phyloP scores from a whole-genome alignment of 2,113 vertebrate genomes.

The Antechinus stuartii region DNA sequence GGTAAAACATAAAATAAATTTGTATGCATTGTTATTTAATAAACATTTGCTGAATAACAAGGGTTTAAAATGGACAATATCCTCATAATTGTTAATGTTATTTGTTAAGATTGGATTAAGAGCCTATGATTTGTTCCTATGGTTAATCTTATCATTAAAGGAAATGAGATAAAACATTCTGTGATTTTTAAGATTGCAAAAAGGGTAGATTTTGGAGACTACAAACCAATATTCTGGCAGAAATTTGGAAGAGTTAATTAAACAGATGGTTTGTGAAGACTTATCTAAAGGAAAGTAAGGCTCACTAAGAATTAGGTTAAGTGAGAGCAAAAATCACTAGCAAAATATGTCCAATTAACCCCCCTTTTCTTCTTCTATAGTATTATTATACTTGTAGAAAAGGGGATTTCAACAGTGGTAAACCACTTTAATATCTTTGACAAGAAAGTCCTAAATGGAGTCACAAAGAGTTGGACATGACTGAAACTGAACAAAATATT shows the following conservation, averaged over 20 bases:
- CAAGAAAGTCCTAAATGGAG: not conserved
- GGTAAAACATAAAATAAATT: not conserved
- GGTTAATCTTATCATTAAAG: not conserved
- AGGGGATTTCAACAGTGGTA: not conserved
- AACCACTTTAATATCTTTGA: not conserved
- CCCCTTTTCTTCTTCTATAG: not conserved
- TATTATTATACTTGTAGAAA: not conserved
- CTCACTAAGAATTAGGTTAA: not conserved
- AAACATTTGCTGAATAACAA: not conserved
- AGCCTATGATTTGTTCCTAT: not conserved
- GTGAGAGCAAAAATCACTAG: not conserved
- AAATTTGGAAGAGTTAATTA: not conserved
- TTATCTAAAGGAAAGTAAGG: not conserved
- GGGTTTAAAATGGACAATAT: not conserved
- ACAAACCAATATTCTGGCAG: conserved; percentile 3
- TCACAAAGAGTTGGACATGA: not conserved
- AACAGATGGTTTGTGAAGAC: conserved; percentile 3
- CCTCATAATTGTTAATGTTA: not conserved
- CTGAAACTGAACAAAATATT: not conserved
- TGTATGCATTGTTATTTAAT: not conserved
- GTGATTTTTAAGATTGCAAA: not conserved
- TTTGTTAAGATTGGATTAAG: not conserved
- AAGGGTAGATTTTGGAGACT: not conserved
- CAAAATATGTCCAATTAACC: not conserved
- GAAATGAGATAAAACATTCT: conserved; percentile 8